Evolutionary conservation across 2,797 vertebrate genomes (phyloP).

Genomic region (Acomys russatus): DNA sequence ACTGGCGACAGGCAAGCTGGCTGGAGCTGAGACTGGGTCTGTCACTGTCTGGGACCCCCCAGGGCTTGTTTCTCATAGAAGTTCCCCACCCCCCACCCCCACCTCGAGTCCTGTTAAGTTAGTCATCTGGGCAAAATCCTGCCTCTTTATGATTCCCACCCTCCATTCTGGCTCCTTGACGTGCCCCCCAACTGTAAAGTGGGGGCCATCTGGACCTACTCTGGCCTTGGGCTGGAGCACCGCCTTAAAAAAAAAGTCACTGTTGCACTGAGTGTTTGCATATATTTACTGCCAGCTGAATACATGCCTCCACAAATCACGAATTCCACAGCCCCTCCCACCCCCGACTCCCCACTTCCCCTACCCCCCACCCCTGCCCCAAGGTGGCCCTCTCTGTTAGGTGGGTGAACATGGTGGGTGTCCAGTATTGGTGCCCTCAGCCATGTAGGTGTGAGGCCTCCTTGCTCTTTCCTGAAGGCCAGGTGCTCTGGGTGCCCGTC

Average conservation of each 20-base stretch:
- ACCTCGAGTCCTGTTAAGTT: too few relatives aligned
- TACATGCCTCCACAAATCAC: rapidly evolving
- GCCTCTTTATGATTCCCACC: rapidly evolving
- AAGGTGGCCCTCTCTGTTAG: background rate
- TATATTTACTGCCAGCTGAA: background rate
- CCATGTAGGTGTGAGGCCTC: too few relatives aligned
- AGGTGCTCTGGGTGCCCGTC: background rate
- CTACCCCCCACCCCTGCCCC: too few relatives aligned
- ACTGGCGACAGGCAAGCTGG: background rate
- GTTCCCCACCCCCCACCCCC: too few relatives aligned
- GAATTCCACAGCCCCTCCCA: too few relatives aligned
- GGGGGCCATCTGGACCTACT: background rate
- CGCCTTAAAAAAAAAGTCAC: too few relatives aligned
- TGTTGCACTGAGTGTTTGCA: background rate
- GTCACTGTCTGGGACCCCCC: background rate
- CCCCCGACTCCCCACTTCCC: too few relatives aligned
- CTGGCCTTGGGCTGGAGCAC: background rate
- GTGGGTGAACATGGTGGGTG: background rate
- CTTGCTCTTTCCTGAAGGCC: background rate
- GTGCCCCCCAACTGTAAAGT: background rate
- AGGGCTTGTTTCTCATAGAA: background rate
- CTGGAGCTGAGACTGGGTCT: too few relatives aligned
- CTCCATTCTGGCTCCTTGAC: rapidly evolving
- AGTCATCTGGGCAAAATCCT: too few relatives aligned
- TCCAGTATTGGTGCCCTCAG: background rate